phyloP scores from a whole-genome alignment of 2,113 vertebrate species.

The Tachuris rubrigastra region DNA sequence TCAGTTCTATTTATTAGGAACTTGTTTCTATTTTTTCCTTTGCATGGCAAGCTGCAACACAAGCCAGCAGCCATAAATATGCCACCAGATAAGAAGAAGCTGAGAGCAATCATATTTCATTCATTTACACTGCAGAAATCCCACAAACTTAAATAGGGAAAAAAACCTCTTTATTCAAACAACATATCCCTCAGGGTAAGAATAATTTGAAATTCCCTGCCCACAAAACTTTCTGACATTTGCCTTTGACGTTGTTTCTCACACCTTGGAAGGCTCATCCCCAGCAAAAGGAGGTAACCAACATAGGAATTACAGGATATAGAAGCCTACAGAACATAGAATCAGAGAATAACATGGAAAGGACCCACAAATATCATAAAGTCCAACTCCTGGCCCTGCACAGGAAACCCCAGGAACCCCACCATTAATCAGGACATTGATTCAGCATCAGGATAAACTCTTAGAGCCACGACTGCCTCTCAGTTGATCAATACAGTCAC shows the following conservation, averaged over 20 bases:
- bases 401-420: not conserved
- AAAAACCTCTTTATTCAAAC: not conserved
- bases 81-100: not conserved
- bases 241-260: not conserved
- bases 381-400: not conserved
- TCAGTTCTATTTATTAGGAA: not conserved
- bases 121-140: not conserved
- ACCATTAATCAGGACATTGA: fast-evolving
- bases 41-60: not conserved
- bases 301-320: not conserved
- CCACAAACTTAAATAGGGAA: not conserved
- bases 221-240: not conserved
- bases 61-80: not conserved
- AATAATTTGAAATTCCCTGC: not conserved
- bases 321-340: not conserved
- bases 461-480: not conserved
- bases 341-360: not conserved
- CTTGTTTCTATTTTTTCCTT: not conserved
- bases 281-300: not conserved
- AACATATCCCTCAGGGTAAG: not conserved
- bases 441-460: not conserved
- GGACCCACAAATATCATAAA: not conserved
- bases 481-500: not conserved
- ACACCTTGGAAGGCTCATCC: not conserved
- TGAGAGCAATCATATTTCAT: not conserved